Percentiles rank a stretch among this genome's conserved stretches.
Evolutionary conservation across 2,113 vertebrate species (phyloP).

Genomic region (Dendrocopos noguchii): DNA sequence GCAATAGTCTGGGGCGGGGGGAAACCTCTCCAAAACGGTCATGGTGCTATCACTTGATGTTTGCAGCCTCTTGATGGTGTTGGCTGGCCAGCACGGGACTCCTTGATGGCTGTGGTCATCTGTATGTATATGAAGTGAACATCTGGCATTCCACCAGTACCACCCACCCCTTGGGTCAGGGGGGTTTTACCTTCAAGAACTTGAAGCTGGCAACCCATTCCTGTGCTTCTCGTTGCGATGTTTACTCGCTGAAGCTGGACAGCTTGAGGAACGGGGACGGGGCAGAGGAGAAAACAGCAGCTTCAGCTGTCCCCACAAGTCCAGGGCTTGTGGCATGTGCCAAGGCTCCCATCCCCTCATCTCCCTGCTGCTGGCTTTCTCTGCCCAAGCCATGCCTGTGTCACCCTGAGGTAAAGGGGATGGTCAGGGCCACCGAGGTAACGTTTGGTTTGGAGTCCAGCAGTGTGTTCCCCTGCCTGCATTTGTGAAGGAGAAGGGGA

Average conservation of each 20-base stretch:
- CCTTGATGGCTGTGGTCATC: conserved; percentile 47
- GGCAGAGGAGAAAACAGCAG: not conserved
- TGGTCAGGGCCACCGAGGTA: not conserved
- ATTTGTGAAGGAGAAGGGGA: not conserved
- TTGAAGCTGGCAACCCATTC: not conserved
- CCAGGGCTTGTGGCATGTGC: fast-evolving
- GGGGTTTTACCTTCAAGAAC: not conserved
- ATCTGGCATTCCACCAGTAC: not conserved
- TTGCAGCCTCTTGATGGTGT: conserved; percentile 40
- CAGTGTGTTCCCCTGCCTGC: fast-evolving
- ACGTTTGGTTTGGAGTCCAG: fast-evolving
- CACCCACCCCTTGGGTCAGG: not conserved
- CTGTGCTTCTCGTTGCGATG: not conserved
- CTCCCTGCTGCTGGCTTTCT: not conserved
- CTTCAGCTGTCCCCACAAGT: fast-evolving
- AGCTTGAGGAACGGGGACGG: not conserved
- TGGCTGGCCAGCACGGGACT: conserved; percentile 56
- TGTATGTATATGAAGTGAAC: conserved; percentile 25
- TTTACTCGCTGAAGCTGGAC: not conserved
- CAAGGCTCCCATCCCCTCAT: fast-evolving
- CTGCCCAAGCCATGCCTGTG: not conserved
- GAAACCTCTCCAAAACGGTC: not conserved
- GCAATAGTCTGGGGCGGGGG: not conserved
- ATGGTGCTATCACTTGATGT: conserved; percentile 37
- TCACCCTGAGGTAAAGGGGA: not conserved